Percentiles rank a stretch among this genome's conserved stretches.
phyloP scores from a whole-genome alignment of 2,888 invertebrate species.

The Xestia xanthographa region DNA sequence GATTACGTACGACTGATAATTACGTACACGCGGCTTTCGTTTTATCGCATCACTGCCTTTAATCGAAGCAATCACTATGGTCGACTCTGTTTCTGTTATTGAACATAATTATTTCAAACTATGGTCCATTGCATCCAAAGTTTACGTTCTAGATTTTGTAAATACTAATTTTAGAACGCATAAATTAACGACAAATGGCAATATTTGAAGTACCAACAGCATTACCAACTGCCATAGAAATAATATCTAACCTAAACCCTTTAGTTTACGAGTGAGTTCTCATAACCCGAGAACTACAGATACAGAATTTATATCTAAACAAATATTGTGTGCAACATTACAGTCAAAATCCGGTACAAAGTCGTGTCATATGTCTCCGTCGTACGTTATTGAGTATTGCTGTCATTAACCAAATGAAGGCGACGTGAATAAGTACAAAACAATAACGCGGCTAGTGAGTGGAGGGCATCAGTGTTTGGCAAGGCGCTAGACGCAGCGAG shows the following conservation, averaged over 20 bases:
- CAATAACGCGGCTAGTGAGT: constrained; percentile 63
- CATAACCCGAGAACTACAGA: neutral
- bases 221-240: constrained; percentile 30
- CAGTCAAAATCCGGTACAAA: constrained; percentile 8
- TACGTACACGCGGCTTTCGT: constrained; percentile 34
- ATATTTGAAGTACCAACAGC: constrained; percentile 44
- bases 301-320: constrained; percentile 39
- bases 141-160: too few species aligned
- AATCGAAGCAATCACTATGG: constrained; percentile 24
- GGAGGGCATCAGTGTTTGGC: constrained; percentile 70
- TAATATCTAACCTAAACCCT: constrained; percentile 25
- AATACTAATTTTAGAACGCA: constrained; percentile 33
- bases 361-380: constrained; percentile 33
- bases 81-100: constrained; percentile 4
- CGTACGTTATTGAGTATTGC: constrained; percentile 37
- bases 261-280: constrained; percentile 31
- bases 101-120: constrained; percentile 6
- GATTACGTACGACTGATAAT: constrained; percentile 65
- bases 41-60: constrained; percentile 26
- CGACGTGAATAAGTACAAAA: constrained; percentile 62
- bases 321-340: constrained; percentile 23
- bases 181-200: constrained; percentile 39
- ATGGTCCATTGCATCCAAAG: too few species aligned
- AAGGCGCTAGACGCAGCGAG: constrained; percentile 71
- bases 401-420: constrained; percentile 66